These are phyloP conservation scores for Scopus umbretta DNA, from an alignment of 2,113 vertebrate species.

Conservation along the genomic window DNA sequence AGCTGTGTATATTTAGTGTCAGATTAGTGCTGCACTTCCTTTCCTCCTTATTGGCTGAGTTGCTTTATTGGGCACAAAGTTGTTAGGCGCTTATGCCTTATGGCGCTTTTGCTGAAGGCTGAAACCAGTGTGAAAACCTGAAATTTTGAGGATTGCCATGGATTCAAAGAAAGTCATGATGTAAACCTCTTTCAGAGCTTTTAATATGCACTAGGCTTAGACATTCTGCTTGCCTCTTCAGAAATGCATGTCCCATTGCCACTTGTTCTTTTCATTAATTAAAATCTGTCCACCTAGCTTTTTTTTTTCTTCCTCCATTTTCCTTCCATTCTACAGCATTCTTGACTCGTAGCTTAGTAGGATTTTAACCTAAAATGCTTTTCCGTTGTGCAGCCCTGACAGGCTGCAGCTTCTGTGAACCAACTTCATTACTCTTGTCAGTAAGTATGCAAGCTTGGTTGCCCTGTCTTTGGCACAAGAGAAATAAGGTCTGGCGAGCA, in stretches of 20 bases:
- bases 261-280: neutral
- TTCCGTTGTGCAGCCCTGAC: neutral
- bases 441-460: neutral
- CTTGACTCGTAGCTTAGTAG: neutral
- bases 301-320: neutral
- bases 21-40: neutral
- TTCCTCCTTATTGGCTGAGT: neutral
- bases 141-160: neutral
- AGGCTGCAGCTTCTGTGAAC: neutral
- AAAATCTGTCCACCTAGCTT: neutral
- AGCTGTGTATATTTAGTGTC: neutral
- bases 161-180: neutral
- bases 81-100: neutral
- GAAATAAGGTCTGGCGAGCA: neutral
- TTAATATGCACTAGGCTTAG: neutral
- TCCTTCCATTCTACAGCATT: neutral
- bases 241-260: neutral
- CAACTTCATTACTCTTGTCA: neutral
- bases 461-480: neutral
- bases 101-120: neutral
- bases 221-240: neutral
- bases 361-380: neutral
- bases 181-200: neutral
- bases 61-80: neutral
- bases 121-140: neutral